phyloP scores from a whole-genome alignment of 2,797 vertebrate genomes.

The Liparis tanakae region DNA sequence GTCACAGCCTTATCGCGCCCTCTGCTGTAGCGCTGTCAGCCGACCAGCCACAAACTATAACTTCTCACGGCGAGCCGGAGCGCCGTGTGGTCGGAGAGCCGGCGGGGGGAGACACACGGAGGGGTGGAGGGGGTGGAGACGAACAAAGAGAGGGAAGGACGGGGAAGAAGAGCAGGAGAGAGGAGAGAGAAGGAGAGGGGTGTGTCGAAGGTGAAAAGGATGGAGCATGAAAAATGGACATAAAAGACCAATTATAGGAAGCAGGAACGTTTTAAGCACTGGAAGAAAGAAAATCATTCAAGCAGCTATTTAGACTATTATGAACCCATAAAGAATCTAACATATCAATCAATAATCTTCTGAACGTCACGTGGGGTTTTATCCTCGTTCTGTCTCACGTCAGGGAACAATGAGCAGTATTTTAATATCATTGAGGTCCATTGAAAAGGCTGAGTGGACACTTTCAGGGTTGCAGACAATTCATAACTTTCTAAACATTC shows the following conservation, averaged over 20 bases:
- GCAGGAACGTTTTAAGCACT: background rate
- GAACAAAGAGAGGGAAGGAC: conserved; percentile 15
- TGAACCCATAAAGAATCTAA: background rate
- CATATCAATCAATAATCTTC: background rate
- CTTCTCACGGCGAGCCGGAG: conserved; percentile 64
- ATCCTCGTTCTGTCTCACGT: background rate
- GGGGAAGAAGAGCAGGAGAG: background rate
- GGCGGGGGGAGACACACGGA: conserved; percentile 26
- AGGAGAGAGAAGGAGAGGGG: background rate
- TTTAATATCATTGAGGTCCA: background rate
- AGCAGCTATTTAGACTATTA: background rate
- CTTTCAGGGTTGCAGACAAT: background rate
- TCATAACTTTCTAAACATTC: background rate
- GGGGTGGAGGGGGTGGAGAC: background rate
- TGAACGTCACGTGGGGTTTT: background rate
- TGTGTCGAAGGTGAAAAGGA: conserved; percentile 7
- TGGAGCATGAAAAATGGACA: conserved; percentile 2
- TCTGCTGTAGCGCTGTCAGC: conserved; percentile 81
- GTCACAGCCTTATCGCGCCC: conserved; percentile 81
- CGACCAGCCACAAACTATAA: conserved; percentile 80
- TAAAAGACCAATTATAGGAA: background rate
- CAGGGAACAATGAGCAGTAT: background rate
- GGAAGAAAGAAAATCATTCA: background rate
- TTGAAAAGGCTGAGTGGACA: background rate
- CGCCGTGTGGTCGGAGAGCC: conserved; percentile 34